Percentiles rank a stretch among this genome's conserved stretches.
These are phyloP conservation scores for Ia io DNA, from an alignment of 2,113 vertebrate species.

Conservation along the genomic window DNA sequence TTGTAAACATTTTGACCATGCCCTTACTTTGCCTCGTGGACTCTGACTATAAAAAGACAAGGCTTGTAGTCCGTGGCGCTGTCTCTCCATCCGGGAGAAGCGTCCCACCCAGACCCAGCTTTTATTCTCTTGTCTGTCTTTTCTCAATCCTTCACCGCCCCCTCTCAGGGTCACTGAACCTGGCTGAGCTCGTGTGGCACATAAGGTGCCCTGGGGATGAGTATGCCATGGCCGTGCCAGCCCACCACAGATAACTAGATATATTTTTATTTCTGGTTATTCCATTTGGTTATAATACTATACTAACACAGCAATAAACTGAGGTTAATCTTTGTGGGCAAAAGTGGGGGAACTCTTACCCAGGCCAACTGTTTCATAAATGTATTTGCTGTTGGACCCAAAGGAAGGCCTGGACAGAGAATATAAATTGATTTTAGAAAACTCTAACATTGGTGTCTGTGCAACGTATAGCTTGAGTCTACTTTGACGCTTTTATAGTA, in stretches of 20 bases:
- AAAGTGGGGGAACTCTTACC: not conserved
- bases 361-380: not conserved
- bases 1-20: no score
- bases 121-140: no score
- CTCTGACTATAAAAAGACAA: no score
- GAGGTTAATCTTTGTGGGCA: not conserved
- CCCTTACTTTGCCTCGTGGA: no score
- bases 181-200: no score
- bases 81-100: no score
- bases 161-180: no score
- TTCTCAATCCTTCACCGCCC: no score
- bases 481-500: not conserved
- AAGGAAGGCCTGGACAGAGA: not conserved
- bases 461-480: not conserved
- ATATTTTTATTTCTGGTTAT: conserved; percentile 30
- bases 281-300: not conserved
- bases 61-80: no score
- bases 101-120: no score
- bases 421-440: not conserved
- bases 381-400: not conserved
- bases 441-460: not conserved
- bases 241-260: not conserved
- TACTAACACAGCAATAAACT: not conserved
- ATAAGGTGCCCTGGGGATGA: no score
- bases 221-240: no score